Conservation (phyloP, 2,888 invertebrate genomes). For the Oscheius sp. region DNA sequence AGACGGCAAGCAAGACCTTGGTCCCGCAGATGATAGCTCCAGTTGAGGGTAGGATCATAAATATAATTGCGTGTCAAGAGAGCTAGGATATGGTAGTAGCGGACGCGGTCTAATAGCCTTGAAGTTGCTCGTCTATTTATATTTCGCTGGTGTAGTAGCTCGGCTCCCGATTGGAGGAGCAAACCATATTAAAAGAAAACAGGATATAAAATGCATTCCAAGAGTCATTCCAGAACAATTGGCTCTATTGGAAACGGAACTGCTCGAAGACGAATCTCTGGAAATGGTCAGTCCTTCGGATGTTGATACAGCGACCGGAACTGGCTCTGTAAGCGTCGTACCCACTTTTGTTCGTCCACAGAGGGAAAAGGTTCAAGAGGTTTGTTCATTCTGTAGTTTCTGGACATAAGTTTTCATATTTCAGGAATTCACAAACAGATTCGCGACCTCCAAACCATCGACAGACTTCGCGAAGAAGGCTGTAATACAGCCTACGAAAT, state of each 20-base stretch:
- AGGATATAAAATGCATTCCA: no score
- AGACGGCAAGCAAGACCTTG: conserved; percentile 9
- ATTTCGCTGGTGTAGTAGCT: no score
- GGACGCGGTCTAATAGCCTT: no score
- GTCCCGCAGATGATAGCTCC: conserved; percentile 26
- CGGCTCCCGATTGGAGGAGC: no score
- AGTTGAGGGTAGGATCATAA: background rate
- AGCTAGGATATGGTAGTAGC: no score
- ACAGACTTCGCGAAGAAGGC: conserved; percentile 69
- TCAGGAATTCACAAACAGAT: conserved; percentile 51
- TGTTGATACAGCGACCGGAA: conserved; percentile 28
- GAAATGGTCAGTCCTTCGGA: conserved; percentile 9
- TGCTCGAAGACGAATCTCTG: background rate
- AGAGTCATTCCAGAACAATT: conserved; percentile 6
- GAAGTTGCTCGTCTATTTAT: no score
- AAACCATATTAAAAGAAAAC: no score
- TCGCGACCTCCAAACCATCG: conserved; percentile 56
- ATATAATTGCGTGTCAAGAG: background rate
- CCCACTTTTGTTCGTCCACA: conserved; percentile 58
- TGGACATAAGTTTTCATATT: conserved; percentile 4
- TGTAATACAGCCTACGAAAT: conserved; percentile 65
- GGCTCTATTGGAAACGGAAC: conserved; percentile 4
- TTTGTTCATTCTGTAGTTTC: background rate
- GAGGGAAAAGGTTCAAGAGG: conserved; percentile 49
- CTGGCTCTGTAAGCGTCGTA: conserved; percentile 46